Evolutionary conservation across 1,140 invertebrate genomes (phyloP).

Genomic region (Caenorhabditis tropicalis): DNA sequence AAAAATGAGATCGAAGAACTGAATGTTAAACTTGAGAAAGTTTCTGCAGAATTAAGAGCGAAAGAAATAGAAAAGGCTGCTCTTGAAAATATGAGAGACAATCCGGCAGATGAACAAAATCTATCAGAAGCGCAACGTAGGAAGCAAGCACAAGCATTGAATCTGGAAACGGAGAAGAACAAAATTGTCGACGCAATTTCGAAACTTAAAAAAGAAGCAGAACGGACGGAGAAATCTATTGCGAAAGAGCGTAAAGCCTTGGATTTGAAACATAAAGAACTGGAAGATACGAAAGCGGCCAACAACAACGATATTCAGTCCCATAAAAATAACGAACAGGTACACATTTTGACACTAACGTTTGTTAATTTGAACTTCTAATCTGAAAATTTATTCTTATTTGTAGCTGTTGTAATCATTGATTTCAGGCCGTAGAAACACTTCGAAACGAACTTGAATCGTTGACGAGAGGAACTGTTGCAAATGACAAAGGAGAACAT

Average conservation of each 20-base stretch:
- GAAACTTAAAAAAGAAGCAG: not conserved
- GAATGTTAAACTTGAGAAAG: too few relatives aligned
- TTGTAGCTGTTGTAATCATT: not conserved
- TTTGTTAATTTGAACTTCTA: too few relatives aligned
- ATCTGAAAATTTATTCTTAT: too few relatives aligned
- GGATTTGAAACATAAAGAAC: not conserved
- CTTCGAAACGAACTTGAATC: conserved; percentile 44
- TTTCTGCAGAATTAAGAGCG: not conserved
- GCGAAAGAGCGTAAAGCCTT: not conserved
- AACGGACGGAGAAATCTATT: not conserved
- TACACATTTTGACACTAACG: not conserved
- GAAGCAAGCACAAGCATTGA: not conserved
- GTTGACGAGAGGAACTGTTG: conserved; percentile 56
- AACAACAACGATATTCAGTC: not conserved
- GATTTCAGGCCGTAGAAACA: not conserved
- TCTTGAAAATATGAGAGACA: conserved; percentile 44
- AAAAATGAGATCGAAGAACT: conserved; percentile 21
- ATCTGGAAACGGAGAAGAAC: not conserved
- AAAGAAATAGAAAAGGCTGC: conserved; percentile 3
- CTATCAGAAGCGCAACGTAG: not conserved
- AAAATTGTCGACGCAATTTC: not conserved
- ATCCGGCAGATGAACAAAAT: too few relatives aligned
- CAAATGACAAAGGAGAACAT: conserved; percentile 57
- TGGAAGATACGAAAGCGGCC: not conserved
- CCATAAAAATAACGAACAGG: not conserved